Evolutionary conservation across 2,113 vertebrate species (phyloP), one percentile per base, ranked within the genome.

Genomic region (Emydura subglobosa): DNA sequence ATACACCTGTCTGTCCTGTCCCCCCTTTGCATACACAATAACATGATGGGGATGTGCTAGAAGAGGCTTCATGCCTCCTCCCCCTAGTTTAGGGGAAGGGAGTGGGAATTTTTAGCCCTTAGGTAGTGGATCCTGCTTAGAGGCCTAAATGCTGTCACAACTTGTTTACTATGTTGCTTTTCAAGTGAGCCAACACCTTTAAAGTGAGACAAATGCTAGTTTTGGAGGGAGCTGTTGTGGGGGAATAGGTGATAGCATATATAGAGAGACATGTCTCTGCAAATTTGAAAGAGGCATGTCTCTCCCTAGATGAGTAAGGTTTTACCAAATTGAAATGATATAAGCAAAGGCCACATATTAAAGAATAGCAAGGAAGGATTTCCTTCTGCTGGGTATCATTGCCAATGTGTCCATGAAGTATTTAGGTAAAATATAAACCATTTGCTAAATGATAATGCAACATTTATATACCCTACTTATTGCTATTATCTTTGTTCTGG

Each of bases 391-490:
- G 65, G 10, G 1, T 27, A 1, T 3, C 50, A 19, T 6, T 72
- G 88, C 83, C 83, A 51, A 5, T 44, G 0, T 1, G 7, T 10
- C 61, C 74, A 27, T 22, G 44, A 86, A 4, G 44, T 85, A 11
- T 74, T 34, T 3, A 79, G 80, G n/a, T 42, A 22, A 74, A 74
- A 74, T 42, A 42, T 74, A 74, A 74, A 21, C 17, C 65, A 21
- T 10, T 29, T 65, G 34, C 14, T 68, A 68, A 68, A 74, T 42
- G 8, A 74, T 24, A 74, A 74, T 31, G 87, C 76, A 74, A 91
- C 0, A 2, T 2, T 6, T 79, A 27, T 27, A 76, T 22, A 44
- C 49, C 0, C 1, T 10, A 76, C 31, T 76, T 92, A 59, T 68
- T 59, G 65, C 8, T 47, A 47, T 54, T 13, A 17, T 27, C 42